phyloP scores from a whole-genome alignment of 2,113 vertebrate species.

The Etia nguti region DNA sequence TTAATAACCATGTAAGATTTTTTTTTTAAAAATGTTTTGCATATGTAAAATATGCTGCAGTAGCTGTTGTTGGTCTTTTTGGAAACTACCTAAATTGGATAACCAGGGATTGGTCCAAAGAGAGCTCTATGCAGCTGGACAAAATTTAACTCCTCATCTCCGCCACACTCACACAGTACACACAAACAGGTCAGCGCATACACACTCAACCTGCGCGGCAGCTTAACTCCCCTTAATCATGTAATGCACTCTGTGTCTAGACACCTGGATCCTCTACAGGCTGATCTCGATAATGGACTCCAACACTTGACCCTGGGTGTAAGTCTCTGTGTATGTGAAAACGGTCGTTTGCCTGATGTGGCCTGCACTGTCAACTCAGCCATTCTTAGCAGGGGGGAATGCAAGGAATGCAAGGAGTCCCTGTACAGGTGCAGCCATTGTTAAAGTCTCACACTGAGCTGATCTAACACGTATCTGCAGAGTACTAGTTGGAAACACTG shows the following conservation, averaged over 20 bases:
- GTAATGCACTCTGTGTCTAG: constrained; percentile 27
- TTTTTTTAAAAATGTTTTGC: not conserved
- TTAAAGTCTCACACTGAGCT: not conserved
- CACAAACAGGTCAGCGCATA: not conserved
- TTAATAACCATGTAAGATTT: not conserved
- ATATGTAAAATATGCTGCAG: not conserved
- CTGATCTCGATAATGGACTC: constrained; percentile 58
- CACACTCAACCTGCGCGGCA: not conserved
- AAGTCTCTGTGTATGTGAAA: constrained; percentile 3
- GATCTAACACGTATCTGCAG: not conserved
- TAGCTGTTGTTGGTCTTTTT: not conserved
- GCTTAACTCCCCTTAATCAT: constrained; percentile 38
- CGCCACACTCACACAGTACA: not conserved
- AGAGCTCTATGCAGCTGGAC: not conserved
- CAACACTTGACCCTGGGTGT: constrained; percentile 56
- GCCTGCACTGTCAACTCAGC: constrained; percentile 12
- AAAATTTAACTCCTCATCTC: not conserved
- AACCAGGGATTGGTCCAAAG: constrained; percentile 30
- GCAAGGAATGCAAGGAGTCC: not conserved
- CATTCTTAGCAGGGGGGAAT: not conserved
- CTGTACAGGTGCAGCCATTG: not conserved
- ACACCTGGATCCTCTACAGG: constrained; percentile 43
- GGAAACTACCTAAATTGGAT: constrained; percentile 41
- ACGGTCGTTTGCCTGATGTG: constrained; percentile 56
- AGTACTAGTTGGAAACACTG: not conserved